Evolutionary conservation across 2,888 invertebrate species (phyloP).

Genomic region (Lobophora halterata): DNA sequence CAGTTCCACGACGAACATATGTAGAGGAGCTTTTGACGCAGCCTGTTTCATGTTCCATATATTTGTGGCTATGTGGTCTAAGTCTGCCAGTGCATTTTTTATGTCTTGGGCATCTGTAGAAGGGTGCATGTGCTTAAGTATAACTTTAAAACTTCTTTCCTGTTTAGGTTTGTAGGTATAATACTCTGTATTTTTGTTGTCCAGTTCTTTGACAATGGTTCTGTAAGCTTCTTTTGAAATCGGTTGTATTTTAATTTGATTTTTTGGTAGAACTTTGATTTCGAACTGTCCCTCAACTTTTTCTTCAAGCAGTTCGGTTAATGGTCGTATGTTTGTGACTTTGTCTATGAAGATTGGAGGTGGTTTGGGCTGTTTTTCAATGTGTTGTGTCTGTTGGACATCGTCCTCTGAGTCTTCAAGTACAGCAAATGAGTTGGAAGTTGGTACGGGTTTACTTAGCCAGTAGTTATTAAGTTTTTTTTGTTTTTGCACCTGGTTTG

Average conservation of each 20-base stretch:
- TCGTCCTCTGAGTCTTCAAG: no score
- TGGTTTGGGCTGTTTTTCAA: background rate
- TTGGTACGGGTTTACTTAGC: no score
- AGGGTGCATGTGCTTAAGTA: conserved; percentile 3
- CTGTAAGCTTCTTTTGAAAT: conserved; percentile 1
- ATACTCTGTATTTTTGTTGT: background rate
- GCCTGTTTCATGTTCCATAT: conserved; percentile 4
- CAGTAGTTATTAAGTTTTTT: no score
- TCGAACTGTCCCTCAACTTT: background rate
- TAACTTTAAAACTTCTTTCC: conserved; percentile 1
- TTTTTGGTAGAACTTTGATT: conserved; percentile 2
- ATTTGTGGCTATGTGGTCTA: background rate
- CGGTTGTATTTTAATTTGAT: conserved; percentile 3
- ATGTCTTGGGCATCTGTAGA: conserved; percentile 1
- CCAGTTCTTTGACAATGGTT: conserved; percentile 2
- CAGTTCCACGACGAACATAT: conserved; percentile 1
- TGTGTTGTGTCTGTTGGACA: background rate
- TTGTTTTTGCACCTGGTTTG: no score
- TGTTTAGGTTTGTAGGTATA: conserved; percentile 6
- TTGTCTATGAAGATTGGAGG: conserved; percentile 5
- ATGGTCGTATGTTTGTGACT: conserved; percentile 1
- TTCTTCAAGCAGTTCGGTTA: conserved; percentile 2
- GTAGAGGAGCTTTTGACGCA: background rate
- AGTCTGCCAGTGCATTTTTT: background rate
- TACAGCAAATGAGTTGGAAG: no score